Conservation (phyloP, 2,888 invertebrate genomes). For the Phyto melanocephala region DNA sequence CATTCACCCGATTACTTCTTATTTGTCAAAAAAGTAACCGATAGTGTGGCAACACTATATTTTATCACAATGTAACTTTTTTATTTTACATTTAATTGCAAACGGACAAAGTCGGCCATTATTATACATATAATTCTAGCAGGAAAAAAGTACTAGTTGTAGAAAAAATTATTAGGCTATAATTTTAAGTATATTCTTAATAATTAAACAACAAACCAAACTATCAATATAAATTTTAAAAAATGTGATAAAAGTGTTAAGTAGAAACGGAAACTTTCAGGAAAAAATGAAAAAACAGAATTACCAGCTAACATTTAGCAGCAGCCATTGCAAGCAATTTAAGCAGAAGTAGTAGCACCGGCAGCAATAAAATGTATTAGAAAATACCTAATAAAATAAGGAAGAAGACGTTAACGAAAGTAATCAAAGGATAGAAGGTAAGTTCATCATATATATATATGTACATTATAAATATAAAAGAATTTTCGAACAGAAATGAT, state of each 20-base stretch:
- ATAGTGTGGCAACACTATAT: conserved; percentile 27
- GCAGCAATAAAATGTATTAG: conserved; percentile 45
- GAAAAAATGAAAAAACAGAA: conserved; percentile 44
- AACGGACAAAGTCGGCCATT: conserved; percentile 53
- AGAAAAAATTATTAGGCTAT: conserved; percentile 43
- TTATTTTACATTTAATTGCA: conserved; percentile 54
- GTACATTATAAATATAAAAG: not conserved
- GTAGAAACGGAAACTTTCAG: conserved; percentile 14
- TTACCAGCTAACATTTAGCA: conserved; percentile 47
- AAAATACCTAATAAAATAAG: conserved; percentile 46
- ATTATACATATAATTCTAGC: conserved; percentile 50
- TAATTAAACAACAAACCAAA: not conserved
- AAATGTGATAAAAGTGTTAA: conserved; percentile 50
- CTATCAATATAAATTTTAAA: conserved; percentile 49
- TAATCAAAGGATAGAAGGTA: conserved; percentile 56
- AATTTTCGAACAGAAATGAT: not conserved
- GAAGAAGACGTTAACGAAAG: conserved; percentile 38
- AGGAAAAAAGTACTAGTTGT: conserved; percentile 35
- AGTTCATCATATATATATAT: not conserved
- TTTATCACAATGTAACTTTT: not conserved
- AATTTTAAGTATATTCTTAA: conserved; percentile 42
- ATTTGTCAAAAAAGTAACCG: conserved; percentile 27
- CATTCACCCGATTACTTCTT: conserved; percentile 20
- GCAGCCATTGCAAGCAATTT: conserved; percentile 50
- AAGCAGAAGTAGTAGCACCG: conserved; percentile 38